A percentile compares a stretch with the other conserved stretches of the same genome.
These are phyloP conservation scores for Leptopilina syphax DNA, from an alignment of 2,888 invertebrate genomes.

Conservation along the genomic window DNA sequence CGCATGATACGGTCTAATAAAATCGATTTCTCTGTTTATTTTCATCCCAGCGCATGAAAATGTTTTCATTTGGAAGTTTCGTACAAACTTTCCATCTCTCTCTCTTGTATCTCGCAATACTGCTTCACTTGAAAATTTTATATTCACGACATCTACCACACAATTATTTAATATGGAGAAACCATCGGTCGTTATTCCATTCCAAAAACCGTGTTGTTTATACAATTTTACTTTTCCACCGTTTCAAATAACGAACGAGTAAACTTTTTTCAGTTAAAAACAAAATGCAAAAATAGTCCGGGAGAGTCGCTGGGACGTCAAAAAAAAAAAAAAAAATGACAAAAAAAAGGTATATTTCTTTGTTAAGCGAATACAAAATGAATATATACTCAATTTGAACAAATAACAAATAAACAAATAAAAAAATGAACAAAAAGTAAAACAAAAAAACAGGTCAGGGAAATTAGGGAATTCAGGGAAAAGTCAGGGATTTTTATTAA, in stretches of 20 bases:
- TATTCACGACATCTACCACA: conserved; percentile 43
- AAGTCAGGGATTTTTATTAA: too few species aligned
- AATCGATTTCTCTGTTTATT: conserved; percentile 70
- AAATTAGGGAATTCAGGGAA: too few species aligned
- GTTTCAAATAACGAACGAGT: conserved; percentile 41
- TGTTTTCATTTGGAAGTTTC: conserved; percentile 48
- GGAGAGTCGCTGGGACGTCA: not conserved
- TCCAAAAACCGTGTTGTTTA: conserved; percentile 45
- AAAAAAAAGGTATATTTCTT: not conserved
- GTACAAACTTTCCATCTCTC: conserved; percentile 45
- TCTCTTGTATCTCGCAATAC: conserved; percentile 46
- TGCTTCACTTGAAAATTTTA: conserved; percentile 47
- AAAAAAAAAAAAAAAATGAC: not conserved
- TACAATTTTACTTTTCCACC: conserved; percentile 28
- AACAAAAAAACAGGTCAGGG: too few species aligned
- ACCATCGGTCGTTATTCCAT: conserved; percentile 50
- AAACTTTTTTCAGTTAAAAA: conserved; percentile 41
- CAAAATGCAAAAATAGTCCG: conserved; percentile 29
- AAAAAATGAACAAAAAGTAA: too few species aligned
- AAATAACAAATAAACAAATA: not conserved
- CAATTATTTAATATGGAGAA: conserved; percentile 44
- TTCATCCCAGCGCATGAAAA: conserved; percentile 55
- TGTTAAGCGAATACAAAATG: conserved; percentile 1
- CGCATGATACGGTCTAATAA: conserved; percentile 61
- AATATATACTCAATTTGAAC: not conserved